Evolutionary conservation across 2,113 vertebrate genomes (phyloP).

Genomic region (Microtus oregoni): DNA sequence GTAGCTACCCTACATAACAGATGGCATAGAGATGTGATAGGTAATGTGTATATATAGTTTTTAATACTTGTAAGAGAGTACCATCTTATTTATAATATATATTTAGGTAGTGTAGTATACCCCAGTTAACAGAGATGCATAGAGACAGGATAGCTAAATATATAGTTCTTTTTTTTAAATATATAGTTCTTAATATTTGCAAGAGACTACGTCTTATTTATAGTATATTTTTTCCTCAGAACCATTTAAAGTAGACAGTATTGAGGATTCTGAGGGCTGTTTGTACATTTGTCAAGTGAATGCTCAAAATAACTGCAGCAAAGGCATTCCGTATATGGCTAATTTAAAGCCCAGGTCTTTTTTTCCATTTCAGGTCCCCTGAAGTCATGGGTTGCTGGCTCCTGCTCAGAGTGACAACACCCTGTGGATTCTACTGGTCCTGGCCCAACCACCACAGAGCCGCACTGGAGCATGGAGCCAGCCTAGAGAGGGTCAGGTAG

Average conservation of each 20-base stretch:
- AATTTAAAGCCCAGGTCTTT: conserved; percentile 81
- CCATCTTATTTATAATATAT: not conserved
- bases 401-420: conserved; percentile 85
- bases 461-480: conserved; percentile 85
- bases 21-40: not conserved
- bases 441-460: conserved; percentile 82
- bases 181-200: not conserved
- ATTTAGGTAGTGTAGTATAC: not conserved
- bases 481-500: conserved; percentile 86
- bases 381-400: conserved; percentile 85
- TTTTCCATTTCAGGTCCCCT: conserved; percentile 86
- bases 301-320: conserved; percentile 4
- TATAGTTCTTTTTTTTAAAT: not conserved
- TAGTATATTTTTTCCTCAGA: not conserved
- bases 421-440: conserved; percentile 85
- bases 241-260: not conserved
- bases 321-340: conserved; percentile 68
- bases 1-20: not conserved
- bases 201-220: not conserved
- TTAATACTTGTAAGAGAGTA: not conserved
- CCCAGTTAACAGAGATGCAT: not conserved
- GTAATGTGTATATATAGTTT: not conserved
- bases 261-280: not conserved
- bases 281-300: conserved; percentile 18
- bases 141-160: not conserved